These are phyloP conservation scores for Lepidochitona cinerea DNA, from an alignment of 2,888 invertebrate species.

Conservation along the genomic window DNA sequence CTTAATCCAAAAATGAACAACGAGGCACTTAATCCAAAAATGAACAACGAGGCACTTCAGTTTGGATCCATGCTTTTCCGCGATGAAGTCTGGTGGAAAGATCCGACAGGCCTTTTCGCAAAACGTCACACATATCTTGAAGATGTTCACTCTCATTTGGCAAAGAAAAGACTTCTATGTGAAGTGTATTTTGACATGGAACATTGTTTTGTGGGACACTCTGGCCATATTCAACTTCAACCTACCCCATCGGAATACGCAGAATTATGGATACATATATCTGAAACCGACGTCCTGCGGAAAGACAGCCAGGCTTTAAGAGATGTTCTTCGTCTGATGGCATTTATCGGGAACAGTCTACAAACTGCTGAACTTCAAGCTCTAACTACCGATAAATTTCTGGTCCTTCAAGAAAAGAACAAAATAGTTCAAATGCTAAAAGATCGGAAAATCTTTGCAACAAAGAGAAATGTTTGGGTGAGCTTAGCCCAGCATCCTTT, in stretches of 20 bases:
- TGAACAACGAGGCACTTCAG: not conserved
- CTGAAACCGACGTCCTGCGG: not conserved
- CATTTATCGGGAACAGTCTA: not conserved
- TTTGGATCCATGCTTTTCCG: constrained; percentile 47
- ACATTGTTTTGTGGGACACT: constrained; percentile 13
- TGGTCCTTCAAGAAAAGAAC: not conserved
- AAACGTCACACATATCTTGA: constrained; percentile 42
- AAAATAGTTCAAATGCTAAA: constrained; percentile 13
- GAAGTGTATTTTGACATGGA: constrained; percentile 16
- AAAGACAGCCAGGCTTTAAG: not conserved
- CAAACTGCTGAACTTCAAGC: too few relatives aligned
- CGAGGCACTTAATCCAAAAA: constrained; percentile 19
- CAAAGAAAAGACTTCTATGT: constrained; percentile 37
- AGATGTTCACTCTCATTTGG: constrained; percentile 46
- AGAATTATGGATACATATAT: constrained; percentile 8
- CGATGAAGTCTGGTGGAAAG: constrained; percentile 62
- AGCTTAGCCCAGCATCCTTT: constrained; percentile 55
- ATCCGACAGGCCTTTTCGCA: constrained; percentile 56
- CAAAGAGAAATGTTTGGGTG: constrained; percentile 54
- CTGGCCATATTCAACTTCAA: constrained; percentile 12
- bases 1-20: not conserved
- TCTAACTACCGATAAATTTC: not conserved
- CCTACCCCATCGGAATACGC: constrained; percentile 26
- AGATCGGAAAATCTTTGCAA: constrained; percentile 49
- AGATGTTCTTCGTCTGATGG: not conserved